Evolutionary conservation across 2,113 vertebrate species (phyloP).

Genomic region (Myotis yumanensis): DNA sequence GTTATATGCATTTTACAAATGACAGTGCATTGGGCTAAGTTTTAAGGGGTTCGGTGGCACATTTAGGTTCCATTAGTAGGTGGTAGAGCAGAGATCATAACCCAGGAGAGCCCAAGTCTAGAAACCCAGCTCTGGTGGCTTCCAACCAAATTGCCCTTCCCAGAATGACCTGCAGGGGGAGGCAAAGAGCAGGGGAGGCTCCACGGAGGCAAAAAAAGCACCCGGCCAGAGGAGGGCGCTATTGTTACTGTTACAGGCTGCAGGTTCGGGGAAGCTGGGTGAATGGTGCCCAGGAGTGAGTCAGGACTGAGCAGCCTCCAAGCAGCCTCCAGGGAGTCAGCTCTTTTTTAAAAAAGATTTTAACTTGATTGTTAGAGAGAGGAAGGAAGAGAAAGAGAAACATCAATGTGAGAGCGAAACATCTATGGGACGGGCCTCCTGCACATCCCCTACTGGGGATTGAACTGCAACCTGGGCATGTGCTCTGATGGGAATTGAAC

Average conservation of each 20-base stretch:
- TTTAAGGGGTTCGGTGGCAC: background rate
- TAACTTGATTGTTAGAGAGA: background rate
- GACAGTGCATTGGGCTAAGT: background rate
- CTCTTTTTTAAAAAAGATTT: background rate
- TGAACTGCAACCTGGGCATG: too few species aligned
- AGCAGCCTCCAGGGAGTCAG: background rate
- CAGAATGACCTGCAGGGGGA: slow-evolving; percentile 14
- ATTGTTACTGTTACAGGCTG: background rate
- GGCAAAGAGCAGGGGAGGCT: background rate
- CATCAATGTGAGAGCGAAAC: background rate
- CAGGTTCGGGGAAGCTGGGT: background rate
- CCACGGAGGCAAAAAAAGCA: too few species aligned
- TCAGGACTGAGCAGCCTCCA: background rate
- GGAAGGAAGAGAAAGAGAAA: background rate
- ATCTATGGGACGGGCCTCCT: background rate
- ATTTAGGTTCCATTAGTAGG: background rate
- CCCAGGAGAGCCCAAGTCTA: background rate
- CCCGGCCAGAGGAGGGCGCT: slow-evolving; percentile 28
- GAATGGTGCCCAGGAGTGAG: background rate
- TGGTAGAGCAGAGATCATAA: background rate
- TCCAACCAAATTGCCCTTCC: background rate
- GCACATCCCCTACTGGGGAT: background rate
- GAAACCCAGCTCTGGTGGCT: background rate
- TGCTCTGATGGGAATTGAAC: background rate
- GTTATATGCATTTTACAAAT: background rate